Percentiles rank a stretch among this genome's conserved stretches.
These are phyloP conservation scores for Ommatoiulus sabulosus DNA, from an alignment of 2,888 invertebrate species.

Conservation along the genomic window DNA sequence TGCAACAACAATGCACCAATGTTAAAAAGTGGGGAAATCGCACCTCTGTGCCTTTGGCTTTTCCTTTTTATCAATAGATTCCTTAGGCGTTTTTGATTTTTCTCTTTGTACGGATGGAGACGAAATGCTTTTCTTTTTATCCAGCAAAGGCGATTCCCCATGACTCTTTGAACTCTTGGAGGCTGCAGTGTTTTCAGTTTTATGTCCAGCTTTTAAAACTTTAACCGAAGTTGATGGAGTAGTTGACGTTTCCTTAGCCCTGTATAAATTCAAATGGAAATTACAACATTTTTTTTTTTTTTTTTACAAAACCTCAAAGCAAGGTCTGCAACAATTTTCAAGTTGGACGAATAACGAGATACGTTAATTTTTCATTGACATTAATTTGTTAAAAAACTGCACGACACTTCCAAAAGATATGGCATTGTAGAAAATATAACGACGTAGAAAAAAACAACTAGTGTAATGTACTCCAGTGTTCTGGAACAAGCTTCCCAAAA, in stretches of 20 bases:
- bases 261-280: background rate
- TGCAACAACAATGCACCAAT: background rate
- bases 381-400: too few relatives aligned
- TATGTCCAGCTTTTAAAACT: background rate
- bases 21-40: background rate
- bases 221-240: background rate
- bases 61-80: background rate
- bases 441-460: too few relatives aligned
- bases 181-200: background rate
- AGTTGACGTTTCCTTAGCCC: background rate
- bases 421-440: too few relatives aligned
- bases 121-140: background rate
- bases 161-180: background rate
- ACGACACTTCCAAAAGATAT: too few relatives aligned
- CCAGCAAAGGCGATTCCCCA: background rate
- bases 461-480: too few relatives aligned
- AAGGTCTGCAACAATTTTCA: background rate
- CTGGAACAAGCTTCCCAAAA: too few relatives aligned
- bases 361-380: too few relatives aligned
- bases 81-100: background rate
- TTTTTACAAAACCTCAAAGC: background rate
- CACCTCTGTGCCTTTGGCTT: background rate
- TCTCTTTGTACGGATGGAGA: background rate
- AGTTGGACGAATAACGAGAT: background rate
- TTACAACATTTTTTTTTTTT: background rate